A percentile compares a stretch with the other conserved stretches of the same genome.
phyloP scores from a whole-genome alignment of 2,888 invertebrate genomes.

The Eudasyphora cyanicolor region DNA sequence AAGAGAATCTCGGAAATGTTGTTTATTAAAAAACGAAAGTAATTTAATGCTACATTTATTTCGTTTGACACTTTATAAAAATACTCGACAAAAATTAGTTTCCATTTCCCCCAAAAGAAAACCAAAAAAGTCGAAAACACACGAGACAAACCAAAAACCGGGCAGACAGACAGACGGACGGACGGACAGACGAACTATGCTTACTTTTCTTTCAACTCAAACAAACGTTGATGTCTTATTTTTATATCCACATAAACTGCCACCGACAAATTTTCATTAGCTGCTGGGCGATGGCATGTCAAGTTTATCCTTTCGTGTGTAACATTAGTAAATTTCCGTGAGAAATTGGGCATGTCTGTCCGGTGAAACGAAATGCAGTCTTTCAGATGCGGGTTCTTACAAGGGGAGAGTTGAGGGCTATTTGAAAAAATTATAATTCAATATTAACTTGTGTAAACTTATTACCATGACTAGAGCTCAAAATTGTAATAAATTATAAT shows the following conservation, averaged over 20 bases:
- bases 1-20: background rate
- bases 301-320: background rate
- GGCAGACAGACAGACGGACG: background rate
- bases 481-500: too few relatives aligned
- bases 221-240: background rate
- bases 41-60: slow-evolving; percentile 64
- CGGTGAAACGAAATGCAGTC: too few relatives aligned
- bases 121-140: background rate
- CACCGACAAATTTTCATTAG: background rate
- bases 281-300: background rate
- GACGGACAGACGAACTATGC: background rate
- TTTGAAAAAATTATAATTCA: too few relatives aligned
- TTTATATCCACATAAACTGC: background rate
- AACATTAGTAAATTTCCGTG: background rate
- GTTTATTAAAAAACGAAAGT: slow-evolving; percentile 41
- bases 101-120: slow-evolving; percentile 7
- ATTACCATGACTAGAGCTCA: too few relatives aligned
- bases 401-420: too few relatives aligned
- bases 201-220: background rate
- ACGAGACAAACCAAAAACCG: background rate
- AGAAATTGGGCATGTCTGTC: background rate
- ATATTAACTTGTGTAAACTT: too few relatives aligned
- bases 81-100: slow-evolving; percentile 31
- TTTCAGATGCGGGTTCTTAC: too few relatives aligned
- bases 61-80: slow-evolving; percentile 63